phyloP scores from a whole-genome alignment of 1,140 invertebrate genomes.

The Trypoxylus dichotomus region DNA sequence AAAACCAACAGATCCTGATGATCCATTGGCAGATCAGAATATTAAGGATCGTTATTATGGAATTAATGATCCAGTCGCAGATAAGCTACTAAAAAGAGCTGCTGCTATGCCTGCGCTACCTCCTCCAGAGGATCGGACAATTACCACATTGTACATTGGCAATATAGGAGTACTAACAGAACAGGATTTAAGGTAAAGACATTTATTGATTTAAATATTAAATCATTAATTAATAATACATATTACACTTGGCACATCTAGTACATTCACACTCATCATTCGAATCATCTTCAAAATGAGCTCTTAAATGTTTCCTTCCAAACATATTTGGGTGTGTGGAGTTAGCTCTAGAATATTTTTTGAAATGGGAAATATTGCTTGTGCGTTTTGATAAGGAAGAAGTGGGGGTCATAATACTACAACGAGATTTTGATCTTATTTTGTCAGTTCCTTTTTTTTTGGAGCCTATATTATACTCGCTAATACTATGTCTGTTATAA shows the following conservation, averaged over 20 bases:
- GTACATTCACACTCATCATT: neutral
- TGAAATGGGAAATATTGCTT: neutral
- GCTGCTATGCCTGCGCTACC: slow-evolving; percentile 93
- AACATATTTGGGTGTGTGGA: neutral
- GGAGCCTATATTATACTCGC: neutral
- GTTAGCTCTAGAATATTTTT: neutral
- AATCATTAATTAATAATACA: neutral
- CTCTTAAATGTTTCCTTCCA: neutral
- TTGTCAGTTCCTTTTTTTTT: neutral
- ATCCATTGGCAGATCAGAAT: slow-evolving; percentile 98
- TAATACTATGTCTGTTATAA: neutral
- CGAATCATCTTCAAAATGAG: slow-evolving; percentile 9
- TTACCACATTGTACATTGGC: slow-evolving; percentile 95
- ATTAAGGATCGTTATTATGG: slow-evolving; percentile 99
- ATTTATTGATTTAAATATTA: neutral
- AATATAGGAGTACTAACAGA: slow-evolving; percentile 92
- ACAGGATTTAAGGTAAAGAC: slow-evolving; percentile 75
- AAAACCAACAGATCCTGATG: slow-evolving; percentile 98
- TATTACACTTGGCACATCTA: neutral
- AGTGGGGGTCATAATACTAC: neutral
- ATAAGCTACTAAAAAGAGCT: slow-evolving; percentile 92
- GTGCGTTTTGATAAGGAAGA: neutral
- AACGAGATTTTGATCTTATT: neutral
- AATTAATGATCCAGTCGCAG: slow-evolving; percentile 97
- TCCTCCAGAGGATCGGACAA: slow-evolving; percentile 92